These are phyloP conservation scores for Cololabis saira DNA, from an alignment of 2,113 vertebrate genomes.

Conservation along the genomic window DNA sequence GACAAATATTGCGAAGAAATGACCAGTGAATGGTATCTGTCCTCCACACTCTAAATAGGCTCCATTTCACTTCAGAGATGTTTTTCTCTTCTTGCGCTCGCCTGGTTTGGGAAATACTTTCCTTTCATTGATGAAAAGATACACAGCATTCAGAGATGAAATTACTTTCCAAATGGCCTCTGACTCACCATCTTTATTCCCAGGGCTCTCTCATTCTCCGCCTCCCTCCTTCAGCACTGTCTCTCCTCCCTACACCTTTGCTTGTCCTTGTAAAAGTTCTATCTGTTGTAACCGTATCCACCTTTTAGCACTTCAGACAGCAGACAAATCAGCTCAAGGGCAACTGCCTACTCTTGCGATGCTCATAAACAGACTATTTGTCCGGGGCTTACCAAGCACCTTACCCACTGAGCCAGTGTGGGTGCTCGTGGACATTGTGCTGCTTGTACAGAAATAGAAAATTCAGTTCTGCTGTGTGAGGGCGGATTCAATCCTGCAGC, in stretches of 20 bases:
- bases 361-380: conserved; percentile 77
- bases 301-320: conserved; percentile 75
- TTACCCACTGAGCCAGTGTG: conserved; percentile 64
- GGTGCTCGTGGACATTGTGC: conserved; percentile 58
- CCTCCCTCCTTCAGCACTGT: conserved; percentile 3
- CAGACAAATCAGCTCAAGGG: conserved; percentile 74
- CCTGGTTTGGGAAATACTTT: conserved; percentile 68
- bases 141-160: conserved; percentile 74
- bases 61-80: conserved; percentile 49
- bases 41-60: conserved; percentile 22
- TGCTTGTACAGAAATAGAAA: conserved; percentile 73
- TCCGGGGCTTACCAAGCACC: conserved; percentile 66
- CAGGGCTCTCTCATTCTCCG: conserved; percentile 41
- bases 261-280: conserved; percentile 76
- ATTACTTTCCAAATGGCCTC: conserved; percentile 75
- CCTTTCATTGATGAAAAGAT: conserved; percentile 79
- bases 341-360: conserved; percentile 59
- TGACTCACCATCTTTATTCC: conserved; percentile 78
- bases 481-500: conserved; percentile 42
- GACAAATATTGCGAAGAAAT: not conserved
- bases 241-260: conserved; percentile 66
- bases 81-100: conserved; percentile 44
- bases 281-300: conserved; percentile 80
- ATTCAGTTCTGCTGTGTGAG: conserved; percentile 42
- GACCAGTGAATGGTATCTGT: conserved; percentile 24